Conservation (phyloP, 2,888 invertebrate genomes). For the Dryocosmus kuriphilus region DNA sequence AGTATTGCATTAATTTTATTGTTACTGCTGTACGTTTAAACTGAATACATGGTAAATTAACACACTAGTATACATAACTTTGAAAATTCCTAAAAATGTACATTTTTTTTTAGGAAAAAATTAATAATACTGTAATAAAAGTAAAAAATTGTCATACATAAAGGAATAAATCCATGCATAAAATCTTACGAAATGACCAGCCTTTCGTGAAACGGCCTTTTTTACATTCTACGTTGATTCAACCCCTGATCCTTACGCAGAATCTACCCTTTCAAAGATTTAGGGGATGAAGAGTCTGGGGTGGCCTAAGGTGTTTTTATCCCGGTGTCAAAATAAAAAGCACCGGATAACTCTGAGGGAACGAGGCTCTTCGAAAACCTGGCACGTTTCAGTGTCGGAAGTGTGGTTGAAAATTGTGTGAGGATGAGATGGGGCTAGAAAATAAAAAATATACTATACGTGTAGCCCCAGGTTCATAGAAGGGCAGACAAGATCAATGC, state of each 20-base stretch:
- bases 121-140: not conserved
- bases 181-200: not conserved
- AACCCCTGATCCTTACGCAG: constrained; percentile 1
- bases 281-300: constrained; percentile 6
- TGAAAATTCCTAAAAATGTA: too few species aligned
- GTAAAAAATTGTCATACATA: not conserved
- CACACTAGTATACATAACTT: too few species aligned
- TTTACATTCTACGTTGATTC: constrained; percentile 8
- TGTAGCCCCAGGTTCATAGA: constrained; percentile 6
- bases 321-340: constrained; percentile 23
- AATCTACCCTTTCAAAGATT: constrained; percentile 22
- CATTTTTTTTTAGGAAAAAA: too few species aligned
- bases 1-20: too few species aligned
- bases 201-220: not conserved
- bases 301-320: constrained; percentile 18
- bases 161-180: not conserved
- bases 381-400: constrained; percentile 27
- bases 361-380: constrained; percentile 23
- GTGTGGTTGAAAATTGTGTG: not conserved
- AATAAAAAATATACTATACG: constrained; percentile 17
- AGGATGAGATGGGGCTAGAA: not conserved
- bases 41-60: too few species aligned
- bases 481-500: constrained; percentile 14
- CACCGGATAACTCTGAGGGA: constrained; percentile 6
- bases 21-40: too few species aligned